Base-by-base conservation (phyloP, 2,888 invertebrate species). In the Gymnocheta viridis region DNA sequence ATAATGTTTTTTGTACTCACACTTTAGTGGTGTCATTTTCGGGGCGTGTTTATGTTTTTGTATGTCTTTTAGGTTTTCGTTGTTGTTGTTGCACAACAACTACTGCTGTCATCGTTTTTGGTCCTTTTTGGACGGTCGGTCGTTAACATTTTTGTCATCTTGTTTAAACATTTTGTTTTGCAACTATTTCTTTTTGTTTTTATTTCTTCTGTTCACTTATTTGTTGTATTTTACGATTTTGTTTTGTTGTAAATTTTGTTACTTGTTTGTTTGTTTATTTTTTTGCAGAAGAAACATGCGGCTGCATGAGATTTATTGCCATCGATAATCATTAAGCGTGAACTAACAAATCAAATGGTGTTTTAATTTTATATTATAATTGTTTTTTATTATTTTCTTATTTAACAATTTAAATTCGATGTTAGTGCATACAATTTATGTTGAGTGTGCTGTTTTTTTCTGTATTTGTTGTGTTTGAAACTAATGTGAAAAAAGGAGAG, bases 291-390 rank as follows among this genome's bases (percentile, higher is more conserved):
- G 60, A 69, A 82, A 83, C 79, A 78, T 79, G 82, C 82, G 84
- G 82, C 82, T 79, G 73, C 80, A 82, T 69, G 62, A 86, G 86
- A 85, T 86, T 84, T 85, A 86, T 85, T 85, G 81, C 85, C 81
- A 82, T 82, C 85, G 86, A 86, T 86, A 86, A 85, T 73, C 85
- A 77, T 85, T 85, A 86, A 85, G 85, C 84, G 85, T 85, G 80
- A 82, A 82, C 76, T 83, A 82, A 80, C 79, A 84, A 82, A 80
- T 82, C 85, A 80, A 77, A 80, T 80, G 73, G 83, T 83, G 83
- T 83, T 83, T 83, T 83, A 83, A 76, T 80, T 80, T 69, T 67
- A 60, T 14, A 32, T 58, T 54, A 14, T 27, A 32, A 4, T 19
- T 60, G 2, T 35, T 56, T 56, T 51, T 49, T 70, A 24, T 32